phyloP scores from a whole-genome alignment of 1,140 invertebrate genomes.

The Andrena cerasifolii region DNA sequence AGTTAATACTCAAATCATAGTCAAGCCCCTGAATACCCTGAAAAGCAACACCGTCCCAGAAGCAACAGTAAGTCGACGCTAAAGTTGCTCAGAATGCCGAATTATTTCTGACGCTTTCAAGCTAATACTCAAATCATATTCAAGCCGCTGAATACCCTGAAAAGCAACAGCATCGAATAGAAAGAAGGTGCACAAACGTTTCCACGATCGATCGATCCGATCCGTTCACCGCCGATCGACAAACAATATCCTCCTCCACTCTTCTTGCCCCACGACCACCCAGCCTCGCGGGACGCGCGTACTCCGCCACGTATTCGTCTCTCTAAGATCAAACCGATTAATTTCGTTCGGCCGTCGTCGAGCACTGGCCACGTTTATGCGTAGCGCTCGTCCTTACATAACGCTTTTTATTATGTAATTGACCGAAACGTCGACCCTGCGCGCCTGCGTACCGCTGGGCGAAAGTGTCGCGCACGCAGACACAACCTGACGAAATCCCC shows the following conservation, averaged over 20 bases:
- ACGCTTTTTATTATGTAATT: conserved; percentile 82
- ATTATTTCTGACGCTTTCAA: too few species aligned
- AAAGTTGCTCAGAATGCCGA: too few species aligned
- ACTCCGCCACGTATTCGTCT: conserved; percentile 10
- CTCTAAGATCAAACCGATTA: conserved; percentile 54
- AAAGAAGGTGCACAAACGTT: too few species aligned
- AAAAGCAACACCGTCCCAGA: too few species aligned
- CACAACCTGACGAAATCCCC: conserved; percentile 30
- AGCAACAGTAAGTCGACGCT: too few species aligned
- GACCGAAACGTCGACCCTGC: conserved; percentile 76
- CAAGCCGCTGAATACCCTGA: too few species aligned
- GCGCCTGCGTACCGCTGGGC: conserved; percentile 47
- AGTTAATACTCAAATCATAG: too few species aligned
- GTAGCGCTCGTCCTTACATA: conserved; percentile 79
- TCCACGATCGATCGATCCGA: too few species aligned
- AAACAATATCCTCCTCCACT: not conserved
- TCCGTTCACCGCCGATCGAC: not conserved
- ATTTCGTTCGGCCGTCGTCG: conserved; percentile 53
- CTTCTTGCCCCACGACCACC: not conserved
- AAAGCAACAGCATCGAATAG: too few species aligned
- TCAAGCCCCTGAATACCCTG: too few species aligned
- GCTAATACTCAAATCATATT: too few species aligned
- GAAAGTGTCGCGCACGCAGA: conserved; percentile 54
- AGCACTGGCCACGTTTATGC: conserved; percentile 70
- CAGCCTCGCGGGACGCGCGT: not conserved